Conservation (phyloP, 2,113 vertebrate genomes). For the Paratilapia polleni region DNA sequence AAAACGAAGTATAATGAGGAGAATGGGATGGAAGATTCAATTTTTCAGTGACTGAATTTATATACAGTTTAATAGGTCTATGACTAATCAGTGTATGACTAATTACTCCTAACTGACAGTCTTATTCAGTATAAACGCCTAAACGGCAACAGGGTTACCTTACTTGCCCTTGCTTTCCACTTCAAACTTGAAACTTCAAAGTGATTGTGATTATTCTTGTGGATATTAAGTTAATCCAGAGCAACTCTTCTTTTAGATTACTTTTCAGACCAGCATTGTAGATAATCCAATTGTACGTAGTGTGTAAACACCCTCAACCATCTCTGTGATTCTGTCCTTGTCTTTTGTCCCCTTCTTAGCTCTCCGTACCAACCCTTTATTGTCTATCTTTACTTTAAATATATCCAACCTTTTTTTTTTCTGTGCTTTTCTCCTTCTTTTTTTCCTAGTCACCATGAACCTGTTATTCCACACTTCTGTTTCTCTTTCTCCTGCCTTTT, state of each 20-base stretch:
- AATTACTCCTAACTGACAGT: constrained; percentile 55
- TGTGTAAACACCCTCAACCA: constrained; percentile 28
- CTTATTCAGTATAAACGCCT: constrained; percentile 20
- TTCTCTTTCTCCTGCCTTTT: background rate
- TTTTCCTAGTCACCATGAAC: background rate
- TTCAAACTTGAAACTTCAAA: constrained; percentile 40
- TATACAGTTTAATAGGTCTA: constrained; percentile 25
- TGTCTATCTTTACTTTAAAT: background rate
- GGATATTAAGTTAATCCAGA: constrained; percentile 18
- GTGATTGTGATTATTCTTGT: constrained; percentile 31
- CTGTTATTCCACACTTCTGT: background rate
- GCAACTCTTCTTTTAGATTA: background rate
- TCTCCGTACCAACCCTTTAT: background rate
- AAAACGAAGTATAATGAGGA: constrained; percentile 48
- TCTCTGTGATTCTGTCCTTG: constrained; percentile 25
- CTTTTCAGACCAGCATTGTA: constrained; percentile 3
- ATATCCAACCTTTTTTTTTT: background rate
- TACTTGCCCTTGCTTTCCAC: constrained; percentile 8
- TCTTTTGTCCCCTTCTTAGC: background rate
- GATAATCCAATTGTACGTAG: constrained; percentile 36
- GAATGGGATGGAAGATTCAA: constrained; percentile 35
- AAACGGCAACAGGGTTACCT: background rate
- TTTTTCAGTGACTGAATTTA: constrained; percentile 49
- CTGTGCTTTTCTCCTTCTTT: background rate
- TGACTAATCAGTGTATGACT: constrained; percentile 52